Evolutionary conservation across 2,888 invertebrate genomes (phyloP).

Genomic region (Pachymerium ferrugineum): DNA sequence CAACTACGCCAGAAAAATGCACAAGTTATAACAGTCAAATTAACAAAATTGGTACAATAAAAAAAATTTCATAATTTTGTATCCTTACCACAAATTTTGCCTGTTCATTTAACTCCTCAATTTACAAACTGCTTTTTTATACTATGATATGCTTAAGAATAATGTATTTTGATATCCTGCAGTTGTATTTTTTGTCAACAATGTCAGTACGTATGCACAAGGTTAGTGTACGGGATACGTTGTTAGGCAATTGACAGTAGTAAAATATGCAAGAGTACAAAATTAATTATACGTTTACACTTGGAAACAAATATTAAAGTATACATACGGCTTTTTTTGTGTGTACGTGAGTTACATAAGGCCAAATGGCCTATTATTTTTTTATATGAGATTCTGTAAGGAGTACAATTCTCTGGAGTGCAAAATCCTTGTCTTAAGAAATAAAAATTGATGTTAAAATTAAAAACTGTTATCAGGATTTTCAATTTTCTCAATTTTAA

Average conservation of each 20-base stretch:
- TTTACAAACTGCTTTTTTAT: too few relatives aligned
- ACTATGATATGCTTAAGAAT: slow-evolving; percentile 7
- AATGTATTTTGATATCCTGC: slow-evolving; percentile 21
- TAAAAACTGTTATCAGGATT: too few relatives aligned
- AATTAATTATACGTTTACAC: not conserved
- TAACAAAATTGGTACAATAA: not conserved
- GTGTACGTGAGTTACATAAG: not conserved
- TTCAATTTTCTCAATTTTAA: too few relatives aligned
- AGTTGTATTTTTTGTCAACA: not conserved
- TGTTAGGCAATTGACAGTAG: slow-evolving; percentile 13
- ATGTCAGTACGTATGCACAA: slow-evolving; percentile 9
- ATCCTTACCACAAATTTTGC: not conserved
- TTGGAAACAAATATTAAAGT: slow-evolving; percentile 11
- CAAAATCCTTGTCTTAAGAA: slow-evolving; percentile 20
- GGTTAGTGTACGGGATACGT: slow-evolving; percentile 25
- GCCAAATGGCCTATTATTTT: not conserved
- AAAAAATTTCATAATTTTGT: not conserved
- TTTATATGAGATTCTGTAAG: slow-evolving; percentile 11
- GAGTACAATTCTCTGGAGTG: slow-evolving; percentile 26
- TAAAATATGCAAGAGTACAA: slow-evolving; percentile 24
- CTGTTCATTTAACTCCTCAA: not conserved
- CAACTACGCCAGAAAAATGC: too few relatives aligned
- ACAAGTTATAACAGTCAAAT: too few relatives aligned
- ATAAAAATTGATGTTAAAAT: too few relatives aligned
- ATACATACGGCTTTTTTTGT: slow-evolving; percentile 9